Evolutionary conservation across 2,888 invertebrate genomes (phyloP).

Genomic region (Drosophila merina): DNA sequence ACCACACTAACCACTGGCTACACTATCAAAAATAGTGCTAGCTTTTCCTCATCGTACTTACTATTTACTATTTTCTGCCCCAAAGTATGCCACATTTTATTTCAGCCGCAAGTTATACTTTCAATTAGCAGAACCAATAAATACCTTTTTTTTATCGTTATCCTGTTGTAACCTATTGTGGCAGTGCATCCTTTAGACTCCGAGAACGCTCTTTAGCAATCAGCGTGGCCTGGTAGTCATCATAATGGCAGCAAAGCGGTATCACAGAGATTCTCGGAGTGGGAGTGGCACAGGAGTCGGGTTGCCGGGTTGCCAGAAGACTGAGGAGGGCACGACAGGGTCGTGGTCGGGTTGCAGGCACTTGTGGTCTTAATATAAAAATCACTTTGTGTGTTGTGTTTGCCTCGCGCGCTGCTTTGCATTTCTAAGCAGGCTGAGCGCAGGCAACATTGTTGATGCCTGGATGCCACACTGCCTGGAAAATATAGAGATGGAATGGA

Average conservation of each 20-base stretch:
- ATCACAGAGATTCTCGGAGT: conserved; percentile 37
- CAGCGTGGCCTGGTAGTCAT: conserved; percentile 73
- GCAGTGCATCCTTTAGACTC: conserved; percentile 27
- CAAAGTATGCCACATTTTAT: background rate
- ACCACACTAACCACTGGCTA: conserved; percentile 11
- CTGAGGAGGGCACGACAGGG: conserved; percentile 6
- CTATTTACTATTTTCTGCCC: background rate
- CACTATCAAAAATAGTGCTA: too few relatives aligned
- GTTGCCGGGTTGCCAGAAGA: background rate
- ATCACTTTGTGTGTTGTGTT: conserved; percentile 78
- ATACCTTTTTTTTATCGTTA: background rate
- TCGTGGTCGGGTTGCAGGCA: conserved; percentile 52
- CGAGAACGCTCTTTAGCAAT: conserved; percentile 64
- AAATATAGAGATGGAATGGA: conserved; percentile 19
- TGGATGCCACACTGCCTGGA: conserved; percentile 54
- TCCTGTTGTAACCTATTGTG: background rate
- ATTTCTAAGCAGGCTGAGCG: conserved; percentile 68
- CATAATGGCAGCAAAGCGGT: conserved; percentile 76
- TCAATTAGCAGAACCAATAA: background rate
- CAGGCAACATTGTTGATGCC: conserved; percentile 66
- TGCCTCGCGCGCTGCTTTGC: conserved; percentile 73
- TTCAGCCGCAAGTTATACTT: background rate
- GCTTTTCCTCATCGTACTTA: background rate
- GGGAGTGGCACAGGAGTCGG: conserved; percentile 1
- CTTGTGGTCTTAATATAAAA: conserved; percentile 79